Evolutionary conservation across 2,888 invertebrate species (phyloP), one percentile per base, ranked within the genome.

Genomic region (Cordilura impudica): DNA sequence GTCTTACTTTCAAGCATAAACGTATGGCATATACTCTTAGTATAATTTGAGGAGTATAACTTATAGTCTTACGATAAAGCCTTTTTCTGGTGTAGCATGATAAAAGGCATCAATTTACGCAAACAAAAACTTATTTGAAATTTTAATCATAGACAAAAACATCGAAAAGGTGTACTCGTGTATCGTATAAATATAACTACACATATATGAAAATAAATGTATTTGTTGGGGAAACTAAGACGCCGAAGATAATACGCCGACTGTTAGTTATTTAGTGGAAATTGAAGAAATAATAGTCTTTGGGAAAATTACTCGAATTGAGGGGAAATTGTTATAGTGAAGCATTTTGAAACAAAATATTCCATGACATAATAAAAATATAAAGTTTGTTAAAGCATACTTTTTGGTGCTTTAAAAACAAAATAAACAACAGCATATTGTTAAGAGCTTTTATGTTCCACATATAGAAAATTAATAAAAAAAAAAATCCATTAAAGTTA

Each of bases 121-220:
- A 54, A 56, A 56, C 69, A 35, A 2, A n/a, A 60, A 75, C 47
- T 69, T 63, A 16, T 47, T 60, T 19, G 54, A 47, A 66, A 31
- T 74, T 74, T 74, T 70, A 74, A 74, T 78, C 49, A 78, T 47
- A 61, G 54, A 70, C 53, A 47, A 56, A 61, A 78, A 78, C 78
- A 78, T 74, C 74, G 61, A 78, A 78, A 78, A 78, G 78, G 78
- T 78, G 70, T 78, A n/a, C n/a, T n/a, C n/a, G 58, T 21, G 31
- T 8, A n/a, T 26, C 51, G 23, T 43, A n/a, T n/a, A n/a, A n/a
- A n/a, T n/a, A n/a, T n/a, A n/a, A n/a, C n/a, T n/a, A n/a, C n/a
- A n/a, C n/a, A n/a, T n/a, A 39, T 39, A 3, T 39, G n/a, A n/a
- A n/a, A n/a, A n/a, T n/a, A n/a, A n/a, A n/a, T n/a, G 35, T 3